Conservation (phyloP, 2,113 vertebrate species). For the Lagopus leucura region DNA sequence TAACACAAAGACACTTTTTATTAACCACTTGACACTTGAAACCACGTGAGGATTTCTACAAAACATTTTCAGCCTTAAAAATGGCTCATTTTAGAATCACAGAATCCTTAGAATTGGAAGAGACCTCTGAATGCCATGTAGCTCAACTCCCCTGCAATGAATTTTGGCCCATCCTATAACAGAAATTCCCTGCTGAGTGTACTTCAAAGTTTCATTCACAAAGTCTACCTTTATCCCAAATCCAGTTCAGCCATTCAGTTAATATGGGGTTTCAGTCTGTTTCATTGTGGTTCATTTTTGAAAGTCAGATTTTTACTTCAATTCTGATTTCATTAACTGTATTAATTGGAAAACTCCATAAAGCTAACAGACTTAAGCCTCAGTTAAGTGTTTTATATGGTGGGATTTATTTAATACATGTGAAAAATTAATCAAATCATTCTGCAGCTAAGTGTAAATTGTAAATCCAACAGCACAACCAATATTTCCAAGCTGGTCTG, state of each 20-base stretch:
- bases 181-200: neutral
- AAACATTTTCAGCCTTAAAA: neutral
- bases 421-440: constrained; percentile 31
- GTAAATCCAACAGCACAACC: constrained; percentile 4
- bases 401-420: neutral
- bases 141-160: too few species aligned
- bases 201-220: neutral
- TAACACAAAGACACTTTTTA: neutral
- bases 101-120: too few species aligned
- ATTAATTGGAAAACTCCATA: neutral
- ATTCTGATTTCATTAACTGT: neutral
- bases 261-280: neutral
- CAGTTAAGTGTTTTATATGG: neutral
- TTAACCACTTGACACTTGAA: neutral
- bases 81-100: neutral
- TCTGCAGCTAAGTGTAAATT: constrained; percentile 31
- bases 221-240: neutral
- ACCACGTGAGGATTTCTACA: neutral
- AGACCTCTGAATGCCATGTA: too few species aligned
- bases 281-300: neutral
- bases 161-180: neutral
- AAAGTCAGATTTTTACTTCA: neutral
- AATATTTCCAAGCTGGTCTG: neutral
- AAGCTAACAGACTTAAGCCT: neutral
- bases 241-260: neutral